Base-by-base conservation (phyloP, 1,140 invertebrate species). In the Drosophila ogumai region DNA sequence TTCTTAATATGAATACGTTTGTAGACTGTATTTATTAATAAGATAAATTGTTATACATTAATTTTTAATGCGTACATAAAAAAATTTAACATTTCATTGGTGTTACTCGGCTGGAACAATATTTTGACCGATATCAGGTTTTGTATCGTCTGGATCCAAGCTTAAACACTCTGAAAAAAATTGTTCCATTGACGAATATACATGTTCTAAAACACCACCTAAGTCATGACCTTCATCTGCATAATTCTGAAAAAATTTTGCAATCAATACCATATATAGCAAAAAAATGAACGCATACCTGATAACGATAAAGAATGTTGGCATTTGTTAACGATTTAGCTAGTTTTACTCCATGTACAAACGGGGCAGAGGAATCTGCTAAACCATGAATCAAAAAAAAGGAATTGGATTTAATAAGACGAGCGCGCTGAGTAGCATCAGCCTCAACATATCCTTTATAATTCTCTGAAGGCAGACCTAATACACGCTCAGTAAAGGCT, bases 401-500 rank as follows among this genome's bases (percentile, higher is more conserved):
- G 61, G 96, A 96, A 91, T 97, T 96, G 82, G 95, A 95, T 67
- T 96, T 96, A 75, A 98, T 96, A 91, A 97, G 95, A 90, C 95
- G 95, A 41, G 97, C 97, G 59, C 96, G 94, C 92, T 97, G 96
- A 15, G 97, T 97, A 61, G 98, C 96, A 93, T 98, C 98, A 22
- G 97, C 96, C 87, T 97, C 96, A 77, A 98, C 97, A 93, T 99
- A 99, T 36, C 96, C 97, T 90, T 97, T 97, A 93, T 96, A 97
- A 93, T 99, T 99, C 81, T 98, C 97, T 15, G 94, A 95, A 44
- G 98, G 98, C 43, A 95, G 94, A 15, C 98, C 98, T 75, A 99
- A 95, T 82, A 98, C 96, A 61, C 97, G 94, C 93, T 99, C 98
- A 94, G 98, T 98, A 92, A 99, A 99, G 7, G 97, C 97, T 22